phyloP scores from a whole-genome alignment of 2,797 vertebrate genomes.

The Lemur catta region DNA sequence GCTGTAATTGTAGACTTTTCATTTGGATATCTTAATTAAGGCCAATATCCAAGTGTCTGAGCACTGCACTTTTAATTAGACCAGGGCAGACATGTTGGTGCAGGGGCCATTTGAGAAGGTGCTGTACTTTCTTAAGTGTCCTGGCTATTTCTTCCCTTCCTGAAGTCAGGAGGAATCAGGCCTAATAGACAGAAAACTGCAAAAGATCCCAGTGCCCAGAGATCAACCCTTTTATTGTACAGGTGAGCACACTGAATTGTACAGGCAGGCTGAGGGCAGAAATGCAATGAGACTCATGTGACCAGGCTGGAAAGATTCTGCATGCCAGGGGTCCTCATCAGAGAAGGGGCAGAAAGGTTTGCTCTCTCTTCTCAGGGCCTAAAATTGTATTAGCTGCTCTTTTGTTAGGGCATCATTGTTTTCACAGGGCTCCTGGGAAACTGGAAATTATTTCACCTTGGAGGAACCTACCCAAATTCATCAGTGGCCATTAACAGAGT shows the following conservation, averaged over 20 bases:
- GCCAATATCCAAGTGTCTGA: background rate
- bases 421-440: slow-evolving; percentile 1
- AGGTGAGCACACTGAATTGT: background rate
- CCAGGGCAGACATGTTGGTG: background rate
- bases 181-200: slow-evolving; percentile 4
- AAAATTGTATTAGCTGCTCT: background rate
- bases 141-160: background rate
- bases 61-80: slow-evolving; percentile 34
- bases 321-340: background rate
- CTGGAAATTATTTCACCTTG: slow-evolving; percentile 20
- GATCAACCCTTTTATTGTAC: background rate
- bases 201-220: slow-evolving; percentile 1
- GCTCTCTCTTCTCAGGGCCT: background rate
- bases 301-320: slow-evolving; percentile 5
- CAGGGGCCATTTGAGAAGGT: slow-evolving; percentile 9
- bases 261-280: background rate
- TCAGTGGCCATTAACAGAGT: background rate
- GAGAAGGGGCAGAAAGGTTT: background rate
- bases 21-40: slow-evolving; percentile 32
- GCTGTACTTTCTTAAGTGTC: background rate
- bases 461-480: background rate
- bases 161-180: background rate
- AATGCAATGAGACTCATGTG: background rate
- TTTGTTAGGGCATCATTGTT: background rate
- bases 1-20: slow-evolving; percentile 37